Conservation (phyloP, 1,140 invertebrate genomes). For the Drosophila albomicans region DNA sequence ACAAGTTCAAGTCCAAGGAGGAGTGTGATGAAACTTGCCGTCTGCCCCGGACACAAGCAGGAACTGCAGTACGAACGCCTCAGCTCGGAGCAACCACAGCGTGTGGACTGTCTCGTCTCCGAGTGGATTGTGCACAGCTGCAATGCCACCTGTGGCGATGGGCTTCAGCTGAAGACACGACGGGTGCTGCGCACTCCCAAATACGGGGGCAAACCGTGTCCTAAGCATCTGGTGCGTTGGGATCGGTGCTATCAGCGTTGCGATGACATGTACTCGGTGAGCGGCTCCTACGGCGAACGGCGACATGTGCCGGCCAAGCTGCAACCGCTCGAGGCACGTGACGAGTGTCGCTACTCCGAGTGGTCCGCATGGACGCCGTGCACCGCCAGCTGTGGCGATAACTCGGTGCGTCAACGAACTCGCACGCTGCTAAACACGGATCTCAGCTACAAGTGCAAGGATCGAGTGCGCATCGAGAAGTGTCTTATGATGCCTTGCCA, state of each 20-base stretch:
- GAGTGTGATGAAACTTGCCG: conserved; percentile 84
- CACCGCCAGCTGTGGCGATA: conserved; percentile 87
- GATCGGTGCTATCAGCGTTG: conserved; percentile 81
- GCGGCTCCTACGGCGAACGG: conserved; percentile 55
- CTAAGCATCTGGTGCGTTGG: conserved; percentile 86
- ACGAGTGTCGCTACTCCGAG: conserved; percentile 87
- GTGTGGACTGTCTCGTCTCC: conserved; percentile 87
- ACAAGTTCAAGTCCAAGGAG: conserved; percentile 88
- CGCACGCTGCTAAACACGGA: conserved; percentile 78
- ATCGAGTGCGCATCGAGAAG: conserved; percentile 80
- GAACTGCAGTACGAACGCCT: conserved; percentile 63
- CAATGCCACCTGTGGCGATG: conserved; percentile 87
- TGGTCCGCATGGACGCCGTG: conserved; percentile 89
- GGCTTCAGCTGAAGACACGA: conserved; percentile 85
- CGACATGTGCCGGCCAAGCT: conserved; percentile 46
- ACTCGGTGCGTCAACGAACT: conserved; percentile 75
- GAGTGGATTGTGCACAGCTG: conserved; percentile 89
- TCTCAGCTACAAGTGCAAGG: conserved; percentile 79
- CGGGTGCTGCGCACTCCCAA: conserved; percentile 86
- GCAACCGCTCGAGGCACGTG: conserved; percentile 36
- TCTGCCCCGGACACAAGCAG: conserved; percentile 64
- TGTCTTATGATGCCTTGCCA: conserved; percentile 80
- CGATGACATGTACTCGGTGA: conserved; percentile 79
- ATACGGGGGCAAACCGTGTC: conserved; percentile 90
- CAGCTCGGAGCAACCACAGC: conserved; percentile 54